phyloP scores from a whole-genome alignment of 2,797 vertebrate species.

The Chloroceryle inda region DNA sequence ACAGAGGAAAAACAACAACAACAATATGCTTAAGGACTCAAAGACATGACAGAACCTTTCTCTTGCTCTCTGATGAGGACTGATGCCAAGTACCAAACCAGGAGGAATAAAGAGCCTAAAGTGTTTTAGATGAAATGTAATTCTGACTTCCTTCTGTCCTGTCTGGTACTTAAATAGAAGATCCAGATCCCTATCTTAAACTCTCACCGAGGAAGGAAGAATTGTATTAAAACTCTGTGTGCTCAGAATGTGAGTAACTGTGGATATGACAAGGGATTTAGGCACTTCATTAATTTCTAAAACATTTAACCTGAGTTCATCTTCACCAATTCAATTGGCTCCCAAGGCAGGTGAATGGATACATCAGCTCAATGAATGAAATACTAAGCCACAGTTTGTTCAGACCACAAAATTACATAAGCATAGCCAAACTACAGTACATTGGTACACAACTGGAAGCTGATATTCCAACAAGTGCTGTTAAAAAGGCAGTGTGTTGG shows the following conservation, averaged over 20 bases:
- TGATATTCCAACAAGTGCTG: not conserved
- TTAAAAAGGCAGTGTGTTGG: accelerated
- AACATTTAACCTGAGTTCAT: not conserved
- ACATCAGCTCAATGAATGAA: not conserved
- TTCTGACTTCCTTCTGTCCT: not conserved
- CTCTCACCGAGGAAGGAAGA: conserved; percentile 29
- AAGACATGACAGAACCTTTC: not conserved
- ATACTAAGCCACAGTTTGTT: accelerated
- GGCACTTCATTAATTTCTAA: conserved; percentile 30
- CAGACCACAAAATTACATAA: not conserved
- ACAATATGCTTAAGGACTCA: not conserved
- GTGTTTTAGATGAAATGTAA: not conserved
- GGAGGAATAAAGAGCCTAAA: conserved; percentile 12
- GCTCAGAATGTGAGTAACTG: not conserved
- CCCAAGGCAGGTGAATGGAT: not conserved
- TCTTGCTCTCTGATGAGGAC: not conserved
- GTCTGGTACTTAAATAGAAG: conserved; percentile 27
- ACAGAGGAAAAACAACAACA: not conserved
- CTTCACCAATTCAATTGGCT: not conserved
- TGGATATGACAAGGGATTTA: conserved; percentile 25
- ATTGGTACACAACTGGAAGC: accelerated
- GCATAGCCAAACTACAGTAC: not conserved
- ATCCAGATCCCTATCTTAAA: conserved; percentile 1
- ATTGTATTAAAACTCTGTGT: not conserved
- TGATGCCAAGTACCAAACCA: not conserved